Conservation (phyloP, 1,140 invertebrate genomes). For the Heterodera schachtii region DNA sequence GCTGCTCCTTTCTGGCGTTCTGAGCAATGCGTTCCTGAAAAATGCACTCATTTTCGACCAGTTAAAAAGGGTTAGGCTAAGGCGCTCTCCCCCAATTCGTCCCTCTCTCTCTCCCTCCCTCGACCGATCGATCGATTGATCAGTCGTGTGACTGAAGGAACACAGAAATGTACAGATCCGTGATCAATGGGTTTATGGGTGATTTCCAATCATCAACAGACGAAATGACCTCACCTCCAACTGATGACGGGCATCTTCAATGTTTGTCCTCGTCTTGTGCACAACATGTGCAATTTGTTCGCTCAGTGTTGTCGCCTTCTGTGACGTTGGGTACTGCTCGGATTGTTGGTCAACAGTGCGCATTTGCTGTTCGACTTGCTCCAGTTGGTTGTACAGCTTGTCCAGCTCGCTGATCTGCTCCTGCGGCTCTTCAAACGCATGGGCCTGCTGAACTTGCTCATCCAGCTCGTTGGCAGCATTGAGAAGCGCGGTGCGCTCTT, state of each 20-base stretch:
- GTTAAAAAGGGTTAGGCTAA: too few relatives aligned
- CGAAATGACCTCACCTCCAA: too few relatives aligned
- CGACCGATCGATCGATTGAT: too few relatives aligned
- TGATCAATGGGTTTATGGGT: too few relatives aligned
- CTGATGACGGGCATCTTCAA: neutral
- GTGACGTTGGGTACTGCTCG: neutral
- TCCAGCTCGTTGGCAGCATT: slow-evolving; percentile 7
- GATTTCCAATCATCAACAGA: too few relatives aligned
- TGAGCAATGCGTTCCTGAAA: too few relatives aligned
- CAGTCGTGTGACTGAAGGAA: too few relatives aligned
- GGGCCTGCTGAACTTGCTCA: slow-evolving; percentile 11
- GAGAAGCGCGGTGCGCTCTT: slow-evolving; percentile 5
- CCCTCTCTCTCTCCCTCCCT: too few relatives aligned
- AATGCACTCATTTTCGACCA: too few relatives aligned
- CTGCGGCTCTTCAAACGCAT: slow-evolving; percentile 10
- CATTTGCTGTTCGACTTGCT: slow-evolving; percentile 16
- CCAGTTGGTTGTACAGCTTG: slow-evolving; percentile 16
- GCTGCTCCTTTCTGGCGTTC: too few relatives aligned
- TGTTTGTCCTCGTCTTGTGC: neutral
- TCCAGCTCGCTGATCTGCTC: slow-evolving; percentile 1
- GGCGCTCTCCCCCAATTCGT: too few relatives aligned
- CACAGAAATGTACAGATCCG: too few relatives aligned
- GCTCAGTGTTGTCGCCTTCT: neutral
- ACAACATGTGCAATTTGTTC: neutral
- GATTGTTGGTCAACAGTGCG: slow-evolving; percentile 16